A percentile compares a stretch with the other conserved stretches of the same genome.
phyloP scores from a whole-genome alignment of 2,888 invertebrate species.

The Drosophila setosimentum region DNA sequence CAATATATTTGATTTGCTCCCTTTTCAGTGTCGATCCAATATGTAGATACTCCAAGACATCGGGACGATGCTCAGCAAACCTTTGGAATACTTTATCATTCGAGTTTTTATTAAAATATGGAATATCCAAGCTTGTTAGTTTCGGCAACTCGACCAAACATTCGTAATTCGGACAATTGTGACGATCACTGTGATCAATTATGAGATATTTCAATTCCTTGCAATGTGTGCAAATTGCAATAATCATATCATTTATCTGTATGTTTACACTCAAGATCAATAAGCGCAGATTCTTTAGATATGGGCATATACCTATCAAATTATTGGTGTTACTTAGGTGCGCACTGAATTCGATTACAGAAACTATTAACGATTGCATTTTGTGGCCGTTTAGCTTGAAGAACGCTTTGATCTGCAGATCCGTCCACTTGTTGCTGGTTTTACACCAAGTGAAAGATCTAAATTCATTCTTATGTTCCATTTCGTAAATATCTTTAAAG shows the following conservation, averaged over 20 bases:
- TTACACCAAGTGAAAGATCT: constrained; percentile 18
- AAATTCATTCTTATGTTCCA: constrained; percentile 4
- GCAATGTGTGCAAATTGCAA: constrained; percentile 25
- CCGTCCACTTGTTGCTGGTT: constrained; percentile 11
- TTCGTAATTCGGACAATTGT: constrained; percentile 28
- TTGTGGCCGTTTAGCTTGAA: constrained; percentile 38
- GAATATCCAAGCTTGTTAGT: constrained; percentile 33
- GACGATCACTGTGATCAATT: constrained; percentile 12
- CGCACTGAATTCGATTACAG: neutral
- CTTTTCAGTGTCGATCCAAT: constrained; percentile 26
- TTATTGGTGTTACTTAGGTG: constrained; percentile 1
- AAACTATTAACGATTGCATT: constrained; percentile 16
- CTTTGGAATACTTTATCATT: constrained; percentile 27
- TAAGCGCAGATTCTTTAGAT: constrained; percentile 26
- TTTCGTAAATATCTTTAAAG: constrained; percentile 24
- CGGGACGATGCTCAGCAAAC: constrained; percentile 25
- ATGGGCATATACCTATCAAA: constrained; percentile 9
- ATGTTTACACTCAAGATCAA: constrained; percentile 19
- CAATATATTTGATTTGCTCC: constrained; percentile 9
- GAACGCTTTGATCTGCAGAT: constrained; percentile 19
- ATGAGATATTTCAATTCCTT: constrained; percentile 19
- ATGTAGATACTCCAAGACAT: constrained; percentile 22
- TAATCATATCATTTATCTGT: constrained; percentile 9
- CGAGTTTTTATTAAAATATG: constrained; percentile 10
- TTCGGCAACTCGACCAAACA: constrained; percentile 14